Base-by-base conservation (phyloP, 92 coral and sea anemone genomes). In the Epizoanthus scotinus region DNA sequence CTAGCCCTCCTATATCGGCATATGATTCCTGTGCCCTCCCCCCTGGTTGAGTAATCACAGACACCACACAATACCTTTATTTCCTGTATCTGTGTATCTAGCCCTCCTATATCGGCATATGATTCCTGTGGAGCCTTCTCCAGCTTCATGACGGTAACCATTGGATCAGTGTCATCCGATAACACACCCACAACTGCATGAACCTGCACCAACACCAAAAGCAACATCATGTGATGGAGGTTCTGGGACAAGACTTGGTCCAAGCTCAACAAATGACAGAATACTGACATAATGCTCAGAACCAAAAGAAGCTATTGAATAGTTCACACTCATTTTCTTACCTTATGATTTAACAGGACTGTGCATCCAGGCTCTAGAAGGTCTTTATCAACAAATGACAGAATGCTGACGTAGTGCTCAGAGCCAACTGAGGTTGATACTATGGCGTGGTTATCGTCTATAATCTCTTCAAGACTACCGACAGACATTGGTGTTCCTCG, bases 91-190 rank as follows among this genome's bases (percentile, higher is more conserved):
- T 96, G 99, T 68, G 86, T 85, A 67, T 96, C 99, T 21, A 96
- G 90, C 54, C 99, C 99, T 28, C 99, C 99, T 73, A 96, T 96
- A 63, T 96, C 99, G 0, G 99, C 99, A 84, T 96, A 96, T 1
- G 99, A 96, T 84, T 96, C 99, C 63, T 96, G 98, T n/a, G 99
- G 99, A 22, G 99, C 99, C 63, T 96, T 96, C 69, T 96, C 99
- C 40, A 96, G 87, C 83, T 96, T 96, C 99, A 96, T 96, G n/a
- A 96, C 99, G n/a, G 99, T 96, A 3, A 96, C 99, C 99, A 96
- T 96, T 13, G 99, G 99, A 72, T 96, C 99, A 26, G 99, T 90
- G 75, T 96, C 99, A 73, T 96, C 99, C 42, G 96, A 89, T 49
- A 96, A 77, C 19, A 96, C 99, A 50, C 99, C 99, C 18, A 96